Evolutionary conservation across 2,888 invertebrate genomes (phyloP).

Genomic region (Mongoloraphidia duomilia): DNA sequence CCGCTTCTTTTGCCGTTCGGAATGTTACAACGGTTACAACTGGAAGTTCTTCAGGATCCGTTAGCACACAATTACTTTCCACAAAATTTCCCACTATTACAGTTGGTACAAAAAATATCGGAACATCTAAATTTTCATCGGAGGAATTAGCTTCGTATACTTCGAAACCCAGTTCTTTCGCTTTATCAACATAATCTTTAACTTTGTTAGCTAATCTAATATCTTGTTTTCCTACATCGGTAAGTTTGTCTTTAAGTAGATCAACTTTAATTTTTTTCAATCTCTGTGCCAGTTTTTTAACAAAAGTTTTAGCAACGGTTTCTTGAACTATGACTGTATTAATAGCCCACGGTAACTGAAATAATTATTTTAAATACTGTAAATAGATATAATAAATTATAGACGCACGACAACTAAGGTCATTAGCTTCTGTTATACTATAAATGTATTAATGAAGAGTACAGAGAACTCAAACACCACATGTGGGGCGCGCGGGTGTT

Average conservation of each 20-base stretch:
- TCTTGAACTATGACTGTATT: conserved; percentile 38
- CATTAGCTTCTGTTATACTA: too few relatives aligned
- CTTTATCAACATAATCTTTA: conserved; percentile 14
- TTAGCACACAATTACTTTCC: conserved; percentile 24
- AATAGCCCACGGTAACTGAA: conserved; percentile 35
- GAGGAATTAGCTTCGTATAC: conserved; percentile 15
- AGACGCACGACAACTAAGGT: too few relatives aligned
- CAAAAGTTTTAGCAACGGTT: conserved; percentile 30
- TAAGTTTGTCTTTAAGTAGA: conserved; percentile 28
- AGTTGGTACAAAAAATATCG: conserved; percentile 20
- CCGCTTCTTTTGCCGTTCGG: conserved; percentile 39
- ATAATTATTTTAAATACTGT: conserved; percentile 8
- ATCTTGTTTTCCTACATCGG: conserved; percentile 31
- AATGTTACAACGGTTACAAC: conserved; percentile 33
- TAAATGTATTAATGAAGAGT: too few relatives aligned
- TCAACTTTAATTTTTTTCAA: conserved; percentile 27
- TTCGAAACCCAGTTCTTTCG: conserved; percentile 21
- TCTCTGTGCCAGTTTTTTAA: conserved; percentile 29
- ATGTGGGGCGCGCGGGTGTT: too few relatives aligned
- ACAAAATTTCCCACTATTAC: conserved; percentile 27
- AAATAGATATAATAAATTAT: not conserved
- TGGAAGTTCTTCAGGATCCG: conserved; percentile 21
- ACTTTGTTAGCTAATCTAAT: conserved; percentile 22
- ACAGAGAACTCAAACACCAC: too few relatives aligned
- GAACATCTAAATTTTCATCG: conserved; percentile 3